Base-by-base conservation (phyloP, 2,888 invertebrate species). In the Nipponacmea schrenckii region DNA sequence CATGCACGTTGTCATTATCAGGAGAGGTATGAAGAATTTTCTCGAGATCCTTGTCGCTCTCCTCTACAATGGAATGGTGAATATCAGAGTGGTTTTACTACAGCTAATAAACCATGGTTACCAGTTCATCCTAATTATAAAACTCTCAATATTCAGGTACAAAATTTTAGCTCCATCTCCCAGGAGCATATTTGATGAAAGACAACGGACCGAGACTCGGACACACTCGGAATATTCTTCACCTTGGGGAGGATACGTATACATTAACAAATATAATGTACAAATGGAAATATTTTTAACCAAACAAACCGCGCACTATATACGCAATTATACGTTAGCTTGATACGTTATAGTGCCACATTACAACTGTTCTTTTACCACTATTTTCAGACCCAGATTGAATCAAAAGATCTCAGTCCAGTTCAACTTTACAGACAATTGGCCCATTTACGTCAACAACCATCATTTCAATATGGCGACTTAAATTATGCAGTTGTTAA, bases 31-130 rank as follows among this genome's bases (percentile, higher is more conserved):
- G 17, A 69, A 48, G 66, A 73, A 27, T 73, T 79, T 17, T 79
- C 82, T 24, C 73, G 87, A 20, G 88, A 88, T 70, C 81, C 84
- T 3, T 81, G 80, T 39, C 75, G 89, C 17, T 79, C 86, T 5
- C 88, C 88, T 14, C 87, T 89, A 88, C 88, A 87, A 77, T 89
- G 89, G 89, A 74, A 76, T 63, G 70, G 64, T 15, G 64, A 73
- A 2, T 27, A 15, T 2, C 78, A 84, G 73, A 86, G 86, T 7
- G 88, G 88, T 0, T 88, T 88, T 77, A 82, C 84, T 8, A 74
- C 74, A 7, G 70, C 67, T 3, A 70, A 67, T 0, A 69, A 72
- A 0, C 74, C 84, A 31, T 88, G 87, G 87, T 79, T 89, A 8
- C 84, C 83, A 3, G 76, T 88, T 2, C 77, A 83, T 44, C 68